Conservation (phyloP, 2,797 vertebrate genomes). For the Euthynnus affinis region DNA sequence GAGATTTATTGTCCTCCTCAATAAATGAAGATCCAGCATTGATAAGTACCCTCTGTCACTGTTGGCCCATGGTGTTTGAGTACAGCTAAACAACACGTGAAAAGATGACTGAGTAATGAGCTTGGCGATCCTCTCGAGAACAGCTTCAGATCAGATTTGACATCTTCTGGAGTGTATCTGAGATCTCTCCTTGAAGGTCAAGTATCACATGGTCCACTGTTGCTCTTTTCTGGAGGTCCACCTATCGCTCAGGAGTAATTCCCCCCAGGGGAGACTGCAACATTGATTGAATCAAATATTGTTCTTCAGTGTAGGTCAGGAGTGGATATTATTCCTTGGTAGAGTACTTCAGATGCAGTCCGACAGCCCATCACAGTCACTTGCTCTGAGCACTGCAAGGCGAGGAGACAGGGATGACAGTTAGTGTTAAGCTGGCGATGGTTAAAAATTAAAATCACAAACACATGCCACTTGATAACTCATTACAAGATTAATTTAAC, state of each 20-base stretch:
- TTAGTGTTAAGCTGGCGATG: slow-evolving; percentile 57
- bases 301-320: slow-evolving; percentile 75
- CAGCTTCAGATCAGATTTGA: slow-evolving; percentile 72
- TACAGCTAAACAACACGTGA: slow-evolving; percentile 43
- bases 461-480: slow-evolving; percentile 52
- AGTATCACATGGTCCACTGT: slow-evolving; percentile 77
- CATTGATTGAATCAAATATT: slow-evolving; percentile 74
- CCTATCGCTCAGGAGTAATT: slow-evolving; percentile 68
- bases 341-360: slow-evolving; percentile 67
- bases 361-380: slow-evolving; percentile 71
- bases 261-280: slow-evolving; percentile 58
- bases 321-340: slow-evolving; percentile 72
- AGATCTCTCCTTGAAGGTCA: slow-evolving; percentile 79
- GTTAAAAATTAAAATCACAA: slow-evolving; percentile 52
- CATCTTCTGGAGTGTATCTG: slow-evolving; percentile 76
- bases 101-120: slow-evolving; percentile 58
- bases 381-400: slow-evolving; percentile 68
- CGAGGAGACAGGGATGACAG: slow-evolving; percentile 54
- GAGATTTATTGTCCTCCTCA: slow-evolving; percentile 69
- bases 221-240: slow-evolving; percentile 75
- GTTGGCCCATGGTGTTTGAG: slow-evolving; percentile 65
- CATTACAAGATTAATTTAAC: slow-evolving; percentile 65
- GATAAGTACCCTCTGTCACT: slow-evolving; percentile 50
- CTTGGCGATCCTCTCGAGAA: slow-evolving; percentile 59
- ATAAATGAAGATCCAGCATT: slow-evolving; percentile 70